Conservation (phyloP, 2,888 invertebrate species). For the Endotricha flammealis region DNA sequence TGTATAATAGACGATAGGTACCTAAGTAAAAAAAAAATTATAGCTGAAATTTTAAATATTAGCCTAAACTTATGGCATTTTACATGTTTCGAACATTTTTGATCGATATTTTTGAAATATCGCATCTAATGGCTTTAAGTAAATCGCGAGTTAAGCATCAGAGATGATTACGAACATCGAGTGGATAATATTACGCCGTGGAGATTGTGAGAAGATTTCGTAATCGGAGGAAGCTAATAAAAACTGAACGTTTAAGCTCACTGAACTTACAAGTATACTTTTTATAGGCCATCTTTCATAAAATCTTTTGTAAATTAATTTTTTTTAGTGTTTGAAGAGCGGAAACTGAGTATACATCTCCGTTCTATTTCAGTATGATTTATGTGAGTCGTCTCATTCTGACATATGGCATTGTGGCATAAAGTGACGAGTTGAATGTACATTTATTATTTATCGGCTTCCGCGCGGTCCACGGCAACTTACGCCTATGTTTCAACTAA, state of each 20-base stretch:
- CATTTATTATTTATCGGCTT: slow-evolving; percentile 55
- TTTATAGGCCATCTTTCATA: slow-evolving; percentile 43
- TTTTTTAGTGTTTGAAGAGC: slow-evolving; percentile 57
- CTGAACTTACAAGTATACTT: slow-evolving; percentile 32
- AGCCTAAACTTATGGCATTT: too few species aligned
- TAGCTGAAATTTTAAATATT: too few species aligned
- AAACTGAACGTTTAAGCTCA: slow-evolving; percentile 33
- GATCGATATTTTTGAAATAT: too few species aligned
- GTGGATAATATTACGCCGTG: background rate
- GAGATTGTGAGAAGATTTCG: slow-evolving; percentile 8
- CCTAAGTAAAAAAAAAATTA: too few species aligned
- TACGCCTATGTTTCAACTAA: slow-evolving; percentile 12
- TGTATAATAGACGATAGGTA: too few species aligned
- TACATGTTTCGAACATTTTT: too few species aligned
- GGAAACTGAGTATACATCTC: slow-evolving; percentile 51
- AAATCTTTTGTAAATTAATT: slow-evolving; percentile 46
- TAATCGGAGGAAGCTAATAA: slow-evolving; percentile 34
- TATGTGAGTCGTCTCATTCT: slow-evolving; percentile 50
- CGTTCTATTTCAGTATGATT: slow-evolving; percentile 71
- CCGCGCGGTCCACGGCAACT: slow-evolving; percentile 31
- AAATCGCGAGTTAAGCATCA: background rate
- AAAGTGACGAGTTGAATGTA: slow-evolving; percentile 57
- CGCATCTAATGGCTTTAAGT: too few species aligned
- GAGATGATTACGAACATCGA: background rate
- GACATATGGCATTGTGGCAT: slow-evolving; percentile 58